Evolutionary conservation across 1,140 invertebrate species (phyloP).

Genomic region (Lucilia cuprina): DNA sequence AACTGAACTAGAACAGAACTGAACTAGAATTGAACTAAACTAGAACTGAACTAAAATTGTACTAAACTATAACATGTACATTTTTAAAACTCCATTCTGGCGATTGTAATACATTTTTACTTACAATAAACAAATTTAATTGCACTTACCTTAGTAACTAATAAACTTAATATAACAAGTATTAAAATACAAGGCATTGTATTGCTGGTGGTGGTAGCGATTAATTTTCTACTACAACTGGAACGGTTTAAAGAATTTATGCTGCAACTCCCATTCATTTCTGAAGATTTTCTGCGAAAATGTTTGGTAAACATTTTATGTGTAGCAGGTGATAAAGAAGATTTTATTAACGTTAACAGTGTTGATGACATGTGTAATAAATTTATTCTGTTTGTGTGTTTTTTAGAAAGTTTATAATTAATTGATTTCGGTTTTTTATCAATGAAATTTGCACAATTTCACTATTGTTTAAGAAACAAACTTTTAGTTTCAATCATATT

Average conservation of each 20-base stretch:
- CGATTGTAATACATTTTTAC: too few species aligned
- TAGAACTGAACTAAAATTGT: too few species aligned
- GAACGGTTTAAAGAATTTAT: conserved; percentile 16
- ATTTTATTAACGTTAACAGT: conserved; percentile 23
- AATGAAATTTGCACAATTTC: background rate
- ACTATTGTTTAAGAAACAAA: background rate
- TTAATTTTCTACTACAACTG: background rate
- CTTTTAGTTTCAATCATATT: conserved; percentile 35
- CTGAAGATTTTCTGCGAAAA: conserved; percentile 57
- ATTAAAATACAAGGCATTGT: conserved; percentile 10
- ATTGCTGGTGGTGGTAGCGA: background rate
- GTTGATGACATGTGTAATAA: background rate
- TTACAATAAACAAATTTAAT: background rate
- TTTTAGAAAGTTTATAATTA: background rate
- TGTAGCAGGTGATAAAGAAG: conserved; percentile 41
- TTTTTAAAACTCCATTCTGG: too few species aligned
- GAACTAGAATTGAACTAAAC: too few species aligned
- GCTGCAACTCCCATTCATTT: background rate
- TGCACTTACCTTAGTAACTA: conserved; percentile 26
- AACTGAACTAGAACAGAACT: too few species aligned
- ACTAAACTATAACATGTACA: too few species aligned
- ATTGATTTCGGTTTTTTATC: background rate
- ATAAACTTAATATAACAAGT: conserved; percentile 15
- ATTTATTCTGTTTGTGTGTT: background rate
- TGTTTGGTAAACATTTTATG: conserved; percentile 62